These are phyloP conservation scores for Heteromormyrus szaboi DNA, from an alignment of 2,797 vertebrate species.

Conservation along the genomic window DNA sequence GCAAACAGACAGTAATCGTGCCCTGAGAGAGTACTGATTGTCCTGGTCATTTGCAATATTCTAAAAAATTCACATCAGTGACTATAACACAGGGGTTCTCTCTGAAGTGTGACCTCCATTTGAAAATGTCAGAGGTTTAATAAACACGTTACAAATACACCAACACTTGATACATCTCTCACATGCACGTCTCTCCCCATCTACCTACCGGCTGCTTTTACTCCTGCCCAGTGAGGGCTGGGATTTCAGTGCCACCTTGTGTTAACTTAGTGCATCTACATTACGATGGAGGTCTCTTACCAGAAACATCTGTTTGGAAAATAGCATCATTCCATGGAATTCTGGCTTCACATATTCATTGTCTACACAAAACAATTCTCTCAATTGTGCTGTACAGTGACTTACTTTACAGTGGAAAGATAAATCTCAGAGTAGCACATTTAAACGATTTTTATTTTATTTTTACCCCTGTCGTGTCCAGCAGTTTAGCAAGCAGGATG, in stretches of 20 bases:
- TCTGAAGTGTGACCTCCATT: not conserved
- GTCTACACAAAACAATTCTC: not conserved
- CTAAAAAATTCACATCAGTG: not conserved
- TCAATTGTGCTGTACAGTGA: not conserved
- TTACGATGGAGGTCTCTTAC: not conserved
- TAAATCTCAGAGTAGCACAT: not conserved
- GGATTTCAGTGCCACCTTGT: slow-evolving; percentile 3
- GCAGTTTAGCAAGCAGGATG: no score
- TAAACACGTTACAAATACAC: not conserved
- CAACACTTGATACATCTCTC: not conserved
- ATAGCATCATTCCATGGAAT: not conserved
- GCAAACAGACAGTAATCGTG: not conserved
- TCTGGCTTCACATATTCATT: not conserved
- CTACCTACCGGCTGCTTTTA: not conserved
- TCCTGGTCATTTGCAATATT: not conserved
- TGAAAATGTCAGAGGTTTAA: not conserved
- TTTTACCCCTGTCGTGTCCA: no score
- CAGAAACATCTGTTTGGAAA: not conserved
- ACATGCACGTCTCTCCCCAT: not conserved
- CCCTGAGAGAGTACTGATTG: not conserved
- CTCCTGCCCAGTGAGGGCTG: not conserved
- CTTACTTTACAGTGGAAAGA: not conserved
- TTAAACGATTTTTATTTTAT: no score
- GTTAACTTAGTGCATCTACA: not conserved
- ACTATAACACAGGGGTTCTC: not conserved